Conservation (phyloP, 2,113 vertebrate genomes). For the Struthio camelus region DNA sequence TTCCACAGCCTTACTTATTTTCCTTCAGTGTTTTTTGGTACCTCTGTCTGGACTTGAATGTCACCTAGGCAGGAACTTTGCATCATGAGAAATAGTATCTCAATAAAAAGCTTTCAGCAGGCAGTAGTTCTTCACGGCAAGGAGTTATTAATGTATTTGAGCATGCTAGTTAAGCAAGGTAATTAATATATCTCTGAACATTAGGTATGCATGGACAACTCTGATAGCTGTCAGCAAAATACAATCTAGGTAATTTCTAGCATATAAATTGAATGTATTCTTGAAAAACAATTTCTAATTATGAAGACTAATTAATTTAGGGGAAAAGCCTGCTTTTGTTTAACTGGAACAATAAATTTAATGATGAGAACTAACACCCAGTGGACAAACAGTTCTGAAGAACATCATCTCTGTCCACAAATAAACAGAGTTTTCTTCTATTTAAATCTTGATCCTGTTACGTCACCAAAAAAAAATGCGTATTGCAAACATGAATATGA, state of each 20-base stretch:
- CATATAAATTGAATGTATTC: slow-evolving; percentile 48
- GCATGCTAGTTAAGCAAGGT: slow-evolving; percentile 48
- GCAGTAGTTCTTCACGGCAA: slow-evolving; percentile 30
- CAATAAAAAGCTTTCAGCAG: slow-evolving; percentile 35
- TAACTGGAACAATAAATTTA: slow-evolving; percentile 55
- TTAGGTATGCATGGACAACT: slow-evolving; percentile 57
- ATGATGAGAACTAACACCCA: slow-evolving; percentile 42
- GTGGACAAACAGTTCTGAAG: slow-evolving; percentile 33
- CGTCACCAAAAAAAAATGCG: neutral
- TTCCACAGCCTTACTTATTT: neutral
- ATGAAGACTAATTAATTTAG: slow-evolving; percentile 52
- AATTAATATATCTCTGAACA: slow-evolving; percentile 68
- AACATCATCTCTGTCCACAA: slow-evolving; percentile 24
- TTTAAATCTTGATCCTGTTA: slow-evolving; percentile 8
- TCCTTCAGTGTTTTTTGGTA: neutral
- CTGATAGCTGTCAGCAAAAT: slow-evolving; percentile 61
- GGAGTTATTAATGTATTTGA: slow-evolving; percentile 49
- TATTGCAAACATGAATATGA: neutral
- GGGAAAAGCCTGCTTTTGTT: slow-evolving; percentile 50
- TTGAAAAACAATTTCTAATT: slow-evolving; percentile 56
- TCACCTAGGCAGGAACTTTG: neutral
- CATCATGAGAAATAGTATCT: neutral
- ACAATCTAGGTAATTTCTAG: slow-evolving; percentile 47
- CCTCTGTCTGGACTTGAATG: neutral
- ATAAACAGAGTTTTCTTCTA: slow-evolving; percentile 20